phyloP scores from a whole-genome alignment of 2,888 invertebrate genomes.

The Amblyjoppa fuscipennis region DNA sequence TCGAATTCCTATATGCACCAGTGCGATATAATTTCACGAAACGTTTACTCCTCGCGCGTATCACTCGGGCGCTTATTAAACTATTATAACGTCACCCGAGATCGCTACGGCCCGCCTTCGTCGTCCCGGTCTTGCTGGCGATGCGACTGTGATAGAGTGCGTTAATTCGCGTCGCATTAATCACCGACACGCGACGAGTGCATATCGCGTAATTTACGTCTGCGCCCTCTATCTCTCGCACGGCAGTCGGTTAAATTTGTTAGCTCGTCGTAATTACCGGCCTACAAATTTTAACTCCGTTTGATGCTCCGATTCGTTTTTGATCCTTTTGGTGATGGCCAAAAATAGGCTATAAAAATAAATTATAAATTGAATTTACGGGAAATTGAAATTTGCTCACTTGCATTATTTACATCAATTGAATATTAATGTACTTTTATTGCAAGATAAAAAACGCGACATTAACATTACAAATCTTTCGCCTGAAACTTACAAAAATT shows the following conservation, averaged over 20 bases:
- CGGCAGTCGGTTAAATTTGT: constrained; percentile 18
- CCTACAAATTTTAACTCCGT: background rate
- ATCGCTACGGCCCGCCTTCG: constrained; percentile 28
- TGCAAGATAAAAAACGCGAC: too few species aligned
- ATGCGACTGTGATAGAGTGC: constrained; percentile 55
- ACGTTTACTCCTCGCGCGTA: constrained; percentile 44
- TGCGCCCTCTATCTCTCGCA: constrained; percentile 13
- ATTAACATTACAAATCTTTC: too few species aligned
- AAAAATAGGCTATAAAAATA: too few species aligned
- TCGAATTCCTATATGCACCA: constrained; percentile 10
- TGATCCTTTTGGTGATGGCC: background rate
- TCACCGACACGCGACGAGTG: constrained; percentile 21
- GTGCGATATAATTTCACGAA: constrained; percentile 55
- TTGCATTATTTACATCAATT: too few species aligned
- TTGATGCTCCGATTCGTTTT: background rate
- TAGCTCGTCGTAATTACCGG: background rate
- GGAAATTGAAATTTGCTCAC: too few species aligned
- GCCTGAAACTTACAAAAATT: too few species aligned
- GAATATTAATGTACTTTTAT: too few species aligned
- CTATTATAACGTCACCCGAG: constrained; percentile 59
- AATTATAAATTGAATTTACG: too few species aligned
- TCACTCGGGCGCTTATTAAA: constrained; percentile 54
- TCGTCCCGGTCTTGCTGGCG: constrained; percentile 14
- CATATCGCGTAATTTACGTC: constrained; percentile 16
- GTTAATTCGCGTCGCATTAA: constrained; percentile 59